Evolutionary conservation across 2,888 invertebrate genomes (phyloP), one percentile per base, ranked within the genome.

Genomic region (Hydropsyche betteni): DNA sequence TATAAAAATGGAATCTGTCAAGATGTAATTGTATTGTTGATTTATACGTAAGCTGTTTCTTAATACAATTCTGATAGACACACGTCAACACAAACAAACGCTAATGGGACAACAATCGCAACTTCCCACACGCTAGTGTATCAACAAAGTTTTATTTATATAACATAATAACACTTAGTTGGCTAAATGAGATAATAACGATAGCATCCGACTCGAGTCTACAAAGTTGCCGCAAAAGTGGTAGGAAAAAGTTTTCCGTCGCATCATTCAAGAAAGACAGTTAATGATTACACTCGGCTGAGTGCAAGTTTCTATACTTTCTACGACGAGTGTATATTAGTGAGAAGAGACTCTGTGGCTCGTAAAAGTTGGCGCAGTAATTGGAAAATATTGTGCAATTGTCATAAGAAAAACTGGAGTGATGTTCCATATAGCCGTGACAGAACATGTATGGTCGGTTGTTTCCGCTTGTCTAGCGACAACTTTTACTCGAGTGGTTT

Each of bases 241-340:
- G 58, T 58, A 64, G 10, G 64, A 64, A 64, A 64, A 64, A 64
- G 64, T 64, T 64, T 64, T 12, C 34, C 36, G 36, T 64, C 64
- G 64, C 34, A n/a, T 64, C 64, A 64, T 64, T 64, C 64, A 36
- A 64, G 36, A n/a, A 36, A 36, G 34, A 64, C 36, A 64, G 64
- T 64, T 64, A 36, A 64, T 64, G 34, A 64, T 64, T 64, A 64
- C 34, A 64, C 64, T 16, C 8, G 16, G 24, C 6, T 10, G 5
- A 64, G 64, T 64, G 64, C 64, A 64, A 64, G 64, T 64, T 64
- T 64, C 64, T 64, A 44, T 44, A 64, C 64, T 64, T 64, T 64
- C 64, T 44, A n/a, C n/a, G 36, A 64, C n/a, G 36, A 64, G 64
- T 64, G 34, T 64, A 55, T 55, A 55, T 6, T 55, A 12, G 12